Base-by-base conservation (phyloP, 1,140 invertebrate genomes). In the Heliconius congener region DNA sequence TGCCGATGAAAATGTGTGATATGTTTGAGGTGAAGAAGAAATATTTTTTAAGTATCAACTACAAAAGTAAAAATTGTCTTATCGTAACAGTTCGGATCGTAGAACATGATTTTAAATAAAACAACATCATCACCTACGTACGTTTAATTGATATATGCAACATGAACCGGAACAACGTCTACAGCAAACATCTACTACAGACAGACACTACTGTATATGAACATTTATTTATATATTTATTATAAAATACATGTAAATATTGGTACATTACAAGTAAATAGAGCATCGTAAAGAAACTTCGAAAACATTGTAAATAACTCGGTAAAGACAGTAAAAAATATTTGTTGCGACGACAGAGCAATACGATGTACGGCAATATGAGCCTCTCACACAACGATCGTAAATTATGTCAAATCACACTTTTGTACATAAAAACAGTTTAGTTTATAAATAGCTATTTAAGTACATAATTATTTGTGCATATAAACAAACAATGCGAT, bases 131-230 rank as follows among this genome's bases (percentile, higher is more conserved):
- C 60, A 66, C 3, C 27, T 66, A 66, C 27, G 27, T 66, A 66
- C 9, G 3, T 73, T 78, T 81, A 60, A 75, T 78, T 73, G 27
- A 78, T 77, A 78, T 78, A 76, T 71, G 39, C 70, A 73, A 76
- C 70, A 74, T 74, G 8, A 81, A 81, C 71, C 77, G 34, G 50
- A 70, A 73, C 71, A 77, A 77, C 70, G 57, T 82, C 81, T 82
- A 82, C 81, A 75, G 71, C 72, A 60, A 80, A 82, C 81, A 82
- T 79, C 81, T 82, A 82, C 73, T 39, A 79, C 60, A 82, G 77
- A 80, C 42, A 77, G 73, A 71, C 77, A 80, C 81, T 82, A 82
- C 74, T 74, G 71, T 66, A n/a, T 74, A 78, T 82, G 75, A 74
- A 4, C 13, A 46, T 46, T 16, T 46, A 73, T 66, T 66, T n/a